phyloP scores from a whole-genome alignment of 2,797 vertebrate species.

The Hirundo rustica region DNA sequence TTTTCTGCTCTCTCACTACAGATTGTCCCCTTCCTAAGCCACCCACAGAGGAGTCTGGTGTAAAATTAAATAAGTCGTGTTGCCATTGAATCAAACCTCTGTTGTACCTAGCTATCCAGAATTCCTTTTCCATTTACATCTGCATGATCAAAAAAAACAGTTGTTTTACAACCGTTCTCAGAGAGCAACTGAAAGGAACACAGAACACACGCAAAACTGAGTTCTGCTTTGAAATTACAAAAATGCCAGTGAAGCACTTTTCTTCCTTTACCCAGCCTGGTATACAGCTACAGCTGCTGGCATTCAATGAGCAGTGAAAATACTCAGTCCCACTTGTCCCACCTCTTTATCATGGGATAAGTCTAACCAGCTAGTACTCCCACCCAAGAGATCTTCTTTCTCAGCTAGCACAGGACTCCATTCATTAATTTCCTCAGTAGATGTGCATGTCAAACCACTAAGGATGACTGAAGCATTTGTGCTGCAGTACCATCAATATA shows the following conservation, averaged over 20 bases:
- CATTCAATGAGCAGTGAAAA: background rate
- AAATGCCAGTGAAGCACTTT: background rate
- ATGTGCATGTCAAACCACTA: conserved; percentile 6
- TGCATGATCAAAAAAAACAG: background rate
- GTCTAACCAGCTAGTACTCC: background rate
- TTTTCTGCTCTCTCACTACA: background rate
- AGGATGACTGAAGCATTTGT: conserved; percentile 34
- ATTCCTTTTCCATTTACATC: background rate
- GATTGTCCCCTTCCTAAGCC: background rate
- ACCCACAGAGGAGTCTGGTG: background rate
- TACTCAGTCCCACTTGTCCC: background rate
- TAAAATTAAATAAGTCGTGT: background rate
- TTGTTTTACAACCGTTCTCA: background rate
- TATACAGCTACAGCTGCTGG: background rate
- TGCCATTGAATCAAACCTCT: background rate
- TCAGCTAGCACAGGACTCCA: background rate
- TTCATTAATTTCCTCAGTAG: conserved; percentile 54
- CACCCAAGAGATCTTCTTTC: background rate
- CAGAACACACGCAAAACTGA: background rate
- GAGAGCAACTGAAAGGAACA: background rate
- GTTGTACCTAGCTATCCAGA: background rate
- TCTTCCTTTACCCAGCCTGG: background rate
- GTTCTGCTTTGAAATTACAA: background rate
- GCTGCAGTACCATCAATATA: conserved; percentile 59
- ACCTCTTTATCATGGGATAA: background rate